Evolutionary conservation across 2,888 invertebrate species (phyloP), one percentile per base, ranked within the genome.

Genomic region (Dichetophora obliterata): DNA sequence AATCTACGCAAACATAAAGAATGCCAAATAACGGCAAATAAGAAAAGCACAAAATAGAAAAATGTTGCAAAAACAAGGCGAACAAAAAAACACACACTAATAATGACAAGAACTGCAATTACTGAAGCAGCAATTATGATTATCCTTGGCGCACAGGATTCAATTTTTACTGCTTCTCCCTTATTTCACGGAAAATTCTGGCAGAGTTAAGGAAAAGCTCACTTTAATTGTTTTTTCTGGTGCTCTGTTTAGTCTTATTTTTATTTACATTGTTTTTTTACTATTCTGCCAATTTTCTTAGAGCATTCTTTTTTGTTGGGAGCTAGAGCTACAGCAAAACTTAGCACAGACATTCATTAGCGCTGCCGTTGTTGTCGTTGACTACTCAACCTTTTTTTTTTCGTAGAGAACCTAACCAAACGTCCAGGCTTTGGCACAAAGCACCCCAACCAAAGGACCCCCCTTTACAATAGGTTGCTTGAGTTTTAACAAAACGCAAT

Each of bases 91-190:
- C 69, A n/a, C 37, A n/a, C 9, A 52, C 57, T 72, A 57, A 68
- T 68, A 69, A 73, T 65, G 61, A 77, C 59, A 69, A 73, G 54
- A 68, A 61, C 37, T 68, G 73, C 69, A 77, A 73, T 77, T 77
- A 59, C 27, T 73, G 57, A 73, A 77, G 73, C 74, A 43, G 59
- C 73, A 69, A 68, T 63, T 74, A 73, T 74, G 73, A 74, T 74
- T 73, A 77, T 73, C 73, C 74, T 54, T 34, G n/a, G 50, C 11
- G 54, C 69, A 54, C 9, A 52, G 59, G 57, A 54, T 75, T 61
- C 54, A 73, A 50, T 61, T 48, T 70, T 54, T 22, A 34, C 69
- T 16, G 27, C 16, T 52, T 14, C 52, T 3, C 27, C 1, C 16
- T 43, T 71, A 57, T 37, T 43, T 59, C 59, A 6, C 5, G 59